Base-by-base conservation (phyloP, 1,140 invertebrate genomes). In the Philopotamus ludificatus region DNA sequence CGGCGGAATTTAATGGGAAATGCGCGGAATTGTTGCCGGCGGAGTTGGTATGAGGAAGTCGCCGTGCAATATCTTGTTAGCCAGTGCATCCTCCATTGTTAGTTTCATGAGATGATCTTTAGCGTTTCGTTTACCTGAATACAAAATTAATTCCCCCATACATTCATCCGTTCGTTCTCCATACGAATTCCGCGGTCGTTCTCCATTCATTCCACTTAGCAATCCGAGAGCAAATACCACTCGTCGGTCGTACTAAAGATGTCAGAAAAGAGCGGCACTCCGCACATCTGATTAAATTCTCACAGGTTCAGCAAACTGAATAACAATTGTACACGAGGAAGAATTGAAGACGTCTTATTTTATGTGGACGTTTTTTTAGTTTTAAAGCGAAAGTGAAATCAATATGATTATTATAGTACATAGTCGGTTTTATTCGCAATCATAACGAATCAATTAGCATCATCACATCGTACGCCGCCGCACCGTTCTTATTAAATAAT, bases 81-180 rank as follows among this genome's bases (percentile, higher is more conserved):
- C 28, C 4, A 34, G 44, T 47, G 7, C 44, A 47, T 12, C 44
- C 44, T 47, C 44, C 44, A 47, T 47, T 47, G 44, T 47, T 47
- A 15, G 15, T 4, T 16, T 47, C 15, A 4, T 20, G 44, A 47
- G 44, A 47, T 47, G 44, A 47, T 47, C 44, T 47, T 47, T 47
- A 47, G 44, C 44, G 44, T 47, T 47, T 47, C 44, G 44, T 20
- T 15, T 20, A 47, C 44, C 10, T 20, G 44, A 47, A 47, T 47
- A 20, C 44, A 16, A 16, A 47, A 47, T 47, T 47, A 47, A 47
- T 47, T 47, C 44, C 44, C 10, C n/a, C 28, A 34, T 34, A 34
- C 28, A 34, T 34, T 12, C 28, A 34, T 12, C 4, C 28, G 28
- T n/a, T n/a, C n/a, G n/a, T n/a, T n/a, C 10, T 47, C 18, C 15